Conservation (phyloP, 2,113 vertebrate species). For the Callorhinus ursinus region DNA sequence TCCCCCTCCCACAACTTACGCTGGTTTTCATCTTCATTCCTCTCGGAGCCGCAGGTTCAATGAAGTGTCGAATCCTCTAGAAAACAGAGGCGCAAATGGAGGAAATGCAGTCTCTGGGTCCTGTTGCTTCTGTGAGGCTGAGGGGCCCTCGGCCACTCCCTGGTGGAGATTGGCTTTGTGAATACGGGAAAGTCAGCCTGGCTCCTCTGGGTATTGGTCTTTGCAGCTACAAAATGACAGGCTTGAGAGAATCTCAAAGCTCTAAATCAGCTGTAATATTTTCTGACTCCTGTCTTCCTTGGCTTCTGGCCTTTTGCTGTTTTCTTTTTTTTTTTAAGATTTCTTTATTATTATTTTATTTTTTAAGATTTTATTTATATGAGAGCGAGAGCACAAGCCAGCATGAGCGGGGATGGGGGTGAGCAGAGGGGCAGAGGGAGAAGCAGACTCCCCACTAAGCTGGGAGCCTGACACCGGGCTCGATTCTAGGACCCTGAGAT, state of each 20-base stretch:
- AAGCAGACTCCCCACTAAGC: neutral
- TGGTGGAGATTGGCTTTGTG: neutral
- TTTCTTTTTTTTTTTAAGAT: neutral
- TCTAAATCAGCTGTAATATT: neutral
- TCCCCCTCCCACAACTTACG: neutral
- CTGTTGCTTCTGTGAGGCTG: neutral
- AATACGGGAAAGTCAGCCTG: neutral
- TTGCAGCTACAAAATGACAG: neutral
- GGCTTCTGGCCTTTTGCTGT: neutral
- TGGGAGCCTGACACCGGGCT: neutral
- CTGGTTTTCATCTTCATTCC: neutral
- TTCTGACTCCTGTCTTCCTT: neutral
- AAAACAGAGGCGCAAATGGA: fast-evolving
- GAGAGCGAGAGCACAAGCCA: neutral
- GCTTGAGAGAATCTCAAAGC: neutral
- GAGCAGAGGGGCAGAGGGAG: neutral
- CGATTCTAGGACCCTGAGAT: neutral
- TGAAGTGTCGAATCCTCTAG: neutral
- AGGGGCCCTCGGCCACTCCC: neutral
- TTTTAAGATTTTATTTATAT: neutral
- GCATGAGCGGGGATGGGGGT: too few species aligned
- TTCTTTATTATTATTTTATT: neutral
- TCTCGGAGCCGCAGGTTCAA: neutral
- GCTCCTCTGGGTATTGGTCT: neutral
- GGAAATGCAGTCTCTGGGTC: neutral